These are phyloP conservation scores for Mesopsocus fuscifrons DNA, from an alignment of 2,888 invertebrate species.

Conservation along the genomic window DNA sequence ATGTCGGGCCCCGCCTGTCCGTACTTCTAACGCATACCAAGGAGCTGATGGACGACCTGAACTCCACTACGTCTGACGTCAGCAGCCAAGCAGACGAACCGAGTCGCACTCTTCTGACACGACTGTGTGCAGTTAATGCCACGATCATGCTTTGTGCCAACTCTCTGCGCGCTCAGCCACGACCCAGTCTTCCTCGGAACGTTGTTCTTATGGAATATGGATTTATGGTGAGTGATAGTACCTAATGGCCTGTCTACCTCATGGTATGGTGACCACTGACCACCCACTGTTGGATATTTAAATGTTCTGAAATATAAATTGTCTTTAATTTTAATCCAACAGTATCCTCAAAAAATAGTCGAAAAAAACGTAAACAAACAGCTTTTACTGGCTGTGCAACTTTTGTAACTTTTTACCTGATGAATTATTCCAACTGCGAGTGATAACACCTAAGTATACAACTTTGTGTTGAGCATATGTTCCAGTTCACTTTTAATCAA, in stretches of 20 bases:
- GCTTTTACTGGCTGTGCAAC: too few species aligned
- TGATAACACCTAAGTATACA: too few species aligned
- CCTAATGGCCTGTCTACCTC: too few species aligned
- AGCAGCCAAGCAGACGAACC: not conserved
- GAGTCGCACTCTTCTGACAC: not conserved
- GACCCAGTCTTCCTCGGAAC: slow-evolving; percentile 27
- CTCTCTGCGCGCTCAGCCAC: slow-evolving; percentile 25
- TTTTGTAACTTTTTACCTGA: too few species aligned
- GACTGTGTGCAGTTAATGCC: slow-evolving; percentile 20
- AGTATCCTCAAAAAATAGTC: slow-evolving; percentile 12
- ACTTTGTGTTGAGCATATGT: too few species aligned
- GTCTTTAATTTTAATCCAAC: slow-evolving; percentile 12
- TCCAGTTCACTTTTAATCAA: too few species aligned
- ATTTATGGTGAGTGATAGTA: slow-evolving; percentile 29
- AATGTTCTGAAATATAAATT: too few species aligned
- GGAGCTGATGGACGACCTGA: not conserved
- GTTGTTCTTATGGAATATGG: slow-evolving; percentile 36
- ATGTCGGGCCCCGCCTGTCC: slow-evolving; percentile 34
- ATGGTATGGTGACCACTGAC: too few species aligned
- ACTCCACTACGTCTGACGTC: not conserved
- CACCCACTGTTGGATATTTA: too few species aligned
- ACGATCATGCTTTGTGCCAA: slow-evolving; percentile 29
- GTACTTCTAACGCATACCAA: slow-evolving; percentile 24
- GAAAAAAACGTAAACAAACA: slow-evolving; percentile 12
- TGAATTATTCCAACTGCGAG: too few species aligned